Evolutionary conservation across 2,113 vertebrate species (phyloP).

Genomic region (Brachypteracias leptosomus): DNA sequence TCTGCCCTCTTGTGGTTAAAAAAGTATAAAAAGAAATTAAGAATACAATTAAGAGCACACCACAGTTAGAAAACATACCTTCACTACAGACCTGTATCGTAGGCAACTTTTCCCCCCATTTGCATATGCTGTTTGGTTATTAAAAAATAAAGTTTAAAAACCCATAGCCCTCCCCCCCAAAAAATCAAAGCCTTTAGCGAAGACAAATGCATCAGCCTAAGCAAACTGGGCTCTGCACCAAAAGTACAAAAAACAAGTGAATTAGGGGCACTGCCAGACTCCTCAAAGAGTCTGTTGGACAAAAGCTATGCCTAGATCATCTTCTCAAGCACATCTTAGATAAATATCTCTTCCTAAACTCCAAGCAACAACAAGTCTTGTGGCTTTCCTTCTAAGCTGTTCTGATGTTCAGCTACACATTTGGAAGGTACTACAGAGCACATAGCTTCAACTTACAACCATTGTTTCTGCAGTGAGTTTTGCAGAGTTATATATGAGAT

Average conservation of each 20-base stretch:
- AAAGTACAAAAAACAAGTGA: neutral
- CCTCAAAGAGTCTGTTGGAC: neutral
- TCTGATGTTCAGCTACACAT: neutral
- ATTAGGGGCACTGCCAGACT: neutral
- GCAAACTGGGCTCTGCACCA: neutral
- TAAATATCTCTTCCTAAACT: neutral
- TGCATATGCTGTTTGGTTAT: neutral
- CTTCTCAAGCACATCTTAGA: neutral
- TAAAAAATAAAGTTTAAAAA: neutral
- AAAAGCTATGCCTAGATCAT: neutral
- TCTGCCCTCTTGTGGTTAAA: constrained; percentile 55
- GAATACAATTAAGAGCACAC: neutral
- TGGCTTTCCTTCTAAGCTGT: neutral
- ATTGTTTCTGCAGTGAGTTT: neutral
- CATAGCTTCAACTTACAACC: neutral
- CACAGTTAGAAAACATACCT: neutral
- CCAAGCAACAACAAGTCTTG: neutral
- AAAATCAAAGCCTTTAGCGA: neutral
- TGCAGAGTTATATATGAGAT: neutral
- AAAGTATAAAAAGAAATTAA: neutral
- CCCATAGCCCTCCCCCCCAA: neutral
- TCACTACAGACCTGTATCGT: neutral
- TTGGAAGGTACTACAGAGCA: neutral
- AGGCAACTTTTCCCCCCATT: neutral
- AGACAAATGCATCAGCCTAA: neutral